Base-by-base conservation (phyloP, 2,888 invertebrate species). In the Tanytarsus gracilentus region DNA sequence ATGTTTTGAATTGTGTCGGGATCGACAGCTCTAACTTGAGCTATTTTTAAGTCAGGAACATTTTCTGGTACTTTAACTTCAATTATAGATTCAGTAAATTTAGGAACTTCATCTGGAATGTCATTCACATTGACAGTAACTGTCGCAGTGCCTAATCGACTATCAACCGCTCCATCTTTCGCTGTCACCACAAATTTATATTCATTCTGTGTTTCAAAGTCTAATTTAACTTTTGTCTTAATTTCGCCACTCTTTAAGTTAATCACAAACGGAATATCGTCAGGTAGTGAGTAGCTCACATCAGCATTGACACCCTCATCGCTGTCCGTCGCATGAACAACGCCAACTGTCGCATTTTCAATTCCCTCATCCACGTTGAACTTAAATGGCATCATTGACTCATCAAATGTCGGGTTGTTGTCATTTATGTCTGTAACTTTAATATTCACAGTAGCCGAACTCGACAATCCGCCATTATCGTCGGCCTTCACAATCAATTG, bases 361-460 rank as follows among this genome's bases (percentile, higher is more conserved):
- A 75, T 68, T 49, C 80, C 89, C 77, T 91, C 90, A 69, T 85
- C 84, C 0, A 90, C 86, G n/a, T 80, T 76, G 71, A 93, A 93
- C 39, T 80, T 75, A 67, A 93, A 93, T 0, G 89, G 88, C 64
- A 86, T 78, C 18, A 79, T 80, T 1, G 70, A 69, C 58, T 81
- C 80, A n/a, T 87, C 82, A 68, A 93, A 94, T 68, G 87, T 88
- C 0, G 93, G 93, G 70, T 91, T 92, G 67, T 92, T 90, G 68
- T 94, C 93, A 69, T 93, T 93, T 63, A 92, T 89, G 67, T 94
- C 94, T 0, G 90, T 89, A 1, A 94, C 88, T 69, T 86, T 86
- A 61, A 94, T 87, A 67, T 91, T 90, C 0, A 93, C 87, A 0
- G 88, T 89, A 0, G 89, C 86, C 1, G 86, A 88, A 66, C 85